Percentiles rank a stretch among this genome's conserved stretches.
These are phyloP conservation scores for Nomada lathburiana DNA, from an alignment of 2,888 invertebrate species.

Conservation along the genomic window DNA sequence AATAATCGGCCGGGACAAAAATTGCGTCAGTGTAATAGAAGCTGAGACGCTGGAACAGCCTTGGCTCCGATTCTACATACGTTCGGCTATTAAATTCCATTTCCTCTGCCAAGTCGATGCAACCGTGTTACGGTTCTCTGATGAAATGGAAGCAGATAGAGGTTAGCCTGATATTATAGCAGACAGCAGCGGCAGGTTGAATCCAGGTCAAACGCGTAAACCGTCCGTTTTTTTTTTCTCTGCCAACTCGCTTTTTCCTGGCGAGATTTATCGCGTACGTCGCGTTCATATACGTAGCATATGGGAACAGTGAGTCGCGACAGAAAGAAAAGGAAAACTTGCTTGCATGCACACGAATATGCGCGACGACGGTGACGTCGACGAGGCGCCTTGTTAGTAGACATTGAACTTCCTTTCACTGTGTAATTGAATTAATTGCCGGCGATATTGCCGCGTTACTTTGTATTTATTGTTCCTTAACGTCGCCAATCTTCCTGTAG, in stretches of 20 bases:
- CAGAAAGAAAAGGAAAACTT: conserved; percentile 19
- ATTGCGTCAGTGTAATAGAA: not conserved
- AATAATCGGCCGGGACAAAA: too few species aligned
- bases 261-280: conserved; percentile 43
- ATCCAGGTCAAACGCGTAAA: conserved; percentile 48
- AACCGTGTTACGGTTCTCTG: not conserved
- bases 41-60: not conserved
- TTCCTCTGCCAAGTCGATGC: not conserved
- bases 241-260: conserved; percentile 32
- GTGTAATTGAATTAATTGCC: conserved; percentile 58
- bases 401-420: conserved; percentile 61
- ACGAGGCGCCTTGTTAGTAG: conserved; percentile 45
- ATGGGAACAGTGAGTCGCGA: conserved; percentile 4
- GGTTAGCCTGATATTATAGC: not conserved
- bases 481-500: conserved; percentile 26
- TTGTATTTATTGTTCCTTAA: conserved; percentile 30
- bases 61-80: not conserved
- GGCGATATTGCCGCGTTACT: conserved; percentile 46
- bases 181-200: not conserved
- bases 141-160: not conserved
- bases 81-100: not conserved
- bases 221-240: conserved; percentile 36
- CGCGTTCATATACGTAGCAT: conserved; percentile 27
- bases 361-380: conserved; percentile 19
- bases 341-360: not conserved